Evolutionary conservation across 2,888 invertebrate species (phyloP).

Genomic region (Eurytoma adleriae): DNA sequence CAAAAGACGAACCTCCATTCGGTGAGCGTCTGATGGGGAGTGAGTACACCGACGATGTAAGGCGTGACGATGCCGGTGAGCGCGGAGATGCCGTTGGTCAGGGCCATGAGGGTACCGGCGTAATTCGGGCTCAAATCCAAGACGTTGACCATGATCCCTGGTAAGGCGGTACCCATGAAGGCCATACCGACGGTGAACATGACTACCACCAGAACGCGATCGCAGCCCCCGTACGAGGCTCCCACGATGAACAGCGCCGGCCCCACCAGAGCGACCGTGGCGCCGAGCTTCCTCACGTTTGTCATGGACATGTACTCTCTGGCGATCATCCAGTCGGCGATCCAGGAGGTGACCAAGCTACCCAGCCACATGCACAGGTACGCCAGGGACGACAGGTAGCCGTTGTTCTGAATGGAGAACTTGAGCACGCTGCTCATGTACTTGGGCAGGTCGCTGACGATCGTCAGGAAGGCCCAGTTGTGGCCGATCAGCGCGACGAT

Average conservation of each 20-base stretch:
- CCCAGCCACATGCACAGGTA: slow-evolving; percentile 76
- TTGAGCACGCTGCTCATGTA: slow-evolving; percentile 76
- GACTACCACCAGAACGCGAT: slow-evolving; percentile 71
- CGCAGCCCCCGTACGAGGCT: slow-evolving; percentile 77
- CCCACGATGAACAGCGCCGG: slow-evolving; percentile 76
- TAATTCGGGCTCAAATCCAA: slow-evolving; percentile 77
- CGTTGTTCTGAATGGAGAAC: slow-evolving; percentile 75
- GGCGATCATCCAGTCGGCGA: slow-evolving; percentile 75
- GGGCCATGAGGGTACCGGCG: slow-evolving; percentile 76
- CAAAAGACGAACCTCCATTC: slow-evolving; percentile 90
- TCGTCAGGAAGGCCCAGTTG: slow-evolving; percentile 74
- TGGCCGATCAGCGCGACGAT: slow-evolving; percentile 79
- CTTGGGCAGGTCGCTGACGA: slow-evolving; percentile 74
- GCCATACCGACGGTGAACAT: slow-evolving; percentile 77
- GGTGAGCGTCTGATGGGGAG: slow-evolving; percentile 70
- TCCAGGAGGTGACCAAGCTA: slow-evolving; percentile 72
- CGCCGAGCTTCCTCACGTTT: slow-evolving; percentile 76
- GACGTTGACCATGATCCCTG: slow-evolving; percentile 77
- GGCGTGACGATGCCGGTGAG: slow-evolving; percentile 85
- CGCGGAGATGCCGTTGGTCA: slow-evolving; percentile 82
- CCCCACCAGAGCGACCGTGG: slow-evolving; percentile 76
- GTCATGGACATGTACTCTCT: slow-evolving; percentile 72
- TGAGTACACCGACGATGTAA: slow-evolving; percentile 82
- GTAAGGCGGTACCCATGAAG: slow-evolving; percentile 77
- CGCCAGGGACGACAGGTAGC: slow-evolving; percentile 75